Percentiles rank a stretch among this genome's conserved stretches.
Conservation (phyloP, 2,113 vertebrate genomes). For the Dasyurus viverrinus region DNA sequence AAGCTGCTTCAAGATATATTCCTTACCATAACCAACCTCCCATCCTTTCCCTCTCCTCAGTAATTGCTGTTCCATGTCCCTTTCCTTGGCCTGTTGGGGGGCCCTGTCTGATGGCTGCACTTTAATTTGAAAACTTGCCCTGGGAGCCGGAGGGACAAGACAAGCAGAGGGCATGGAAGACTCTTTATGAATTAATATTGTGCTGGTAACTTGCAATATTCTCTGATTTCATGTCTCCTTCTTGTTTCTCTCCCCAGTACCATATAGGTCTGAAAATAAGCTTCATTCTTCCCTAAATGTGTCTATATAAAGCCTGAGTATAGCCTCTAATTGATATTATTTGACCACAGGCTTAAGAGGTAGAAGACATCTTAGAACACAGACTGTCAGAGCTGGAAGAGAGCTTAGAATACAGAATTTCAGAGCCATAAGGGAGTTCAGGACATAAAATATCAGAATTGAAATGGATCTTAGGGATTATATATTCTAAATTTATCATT, state of each 20-base stretch:
- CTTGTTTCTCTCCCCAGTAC: neutral
- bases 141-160: constrained; percentile 1
- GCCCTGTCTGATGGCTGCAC: neutral
- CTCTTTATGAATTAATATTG: constrained; percentile 61
- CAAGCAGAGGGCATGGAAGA: constrained; percentile 4
- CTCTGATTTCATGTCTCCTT: constrained; percentile 11
- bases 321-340: neutral
- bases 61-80: neutral
- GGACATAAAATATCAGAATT: neutral
- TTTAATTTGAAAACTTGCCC: constrained; percentile 73
- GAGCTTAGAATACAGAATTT: neutral
- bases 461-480: neutral
- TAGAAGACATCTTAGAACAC: neutral
- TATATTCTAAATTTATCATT: neutral
- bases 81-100: neutral
- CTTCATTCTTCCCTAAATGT: neutral
- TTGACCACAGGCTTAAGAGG: neutral
- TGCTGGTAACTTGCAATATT: constrained; percentile 44
- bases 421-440: neutral
- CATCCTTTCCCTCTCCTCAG: neutral
- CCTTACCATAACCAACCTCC: neutral
- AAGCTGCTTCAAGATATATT: constrained; percentile 7
- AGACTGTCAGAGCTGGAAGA: neutral
- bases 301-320: neutral
- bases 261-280: neutral